Conservation (phyloP, 2,797 vertebrate species). For the Pipistrellus kuhlii region DNA sequence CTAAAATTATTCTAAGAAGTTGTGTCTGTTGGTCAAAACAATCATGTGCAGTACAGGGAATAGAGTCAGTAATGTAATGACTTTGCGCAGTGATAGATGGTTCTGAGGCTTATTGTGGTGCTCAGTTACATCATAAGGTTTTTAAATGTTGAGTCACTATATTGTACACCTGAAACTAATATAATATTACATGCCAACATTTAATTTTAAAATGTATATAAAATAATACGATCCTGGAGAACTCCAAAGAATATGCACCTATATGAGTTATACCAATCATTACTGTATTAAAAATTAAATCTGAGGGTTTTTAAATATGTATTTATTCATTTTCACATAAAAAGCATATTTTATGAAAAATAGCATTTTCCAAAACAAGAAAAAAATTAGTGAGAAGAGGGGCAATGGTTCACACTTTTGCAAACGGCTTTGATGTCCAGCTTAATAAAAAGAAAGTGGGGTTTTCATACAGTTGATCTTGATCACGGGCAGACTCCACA, state of each 20-base stretch:
- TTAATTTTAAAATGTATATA: background rate
- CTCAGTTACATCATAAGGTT: too few species aligned
- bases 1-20: too few species aligned
- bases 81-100: too few species aligned
- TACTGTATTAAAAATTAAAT: background rate
- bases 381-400: background rate
- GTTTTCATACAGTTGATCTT: background rate
- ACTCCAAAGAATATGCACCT: background rate
- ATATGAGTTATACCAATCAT: background rate
- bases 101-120: too few species aligned
- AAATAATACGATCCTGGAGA: background rate
- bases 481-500: background rate
- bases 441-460: background rate
- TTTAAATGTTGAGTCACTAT: background rate
- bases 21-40: too few species aligned
- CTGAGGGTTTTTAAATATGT: background rate
- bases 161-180: background rate
- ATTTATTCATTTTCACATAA: background rate
- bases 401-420: background rate
- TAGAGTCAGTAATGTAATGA: too few species aligned
- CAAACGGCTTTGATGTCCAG: background rate
- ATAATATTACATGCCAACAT: background rate
- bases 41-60: too few species aligned
- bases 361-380: constrained; percentile 13
- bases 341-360: background rate